Percentiles rank a stretch among this genome's conserved stretches.
These are phyloP conservation scores for Limenitis camilla DNA, from an alignment of 2,888 invertebrate genomes.

Conservation along the genomic window DNA sequence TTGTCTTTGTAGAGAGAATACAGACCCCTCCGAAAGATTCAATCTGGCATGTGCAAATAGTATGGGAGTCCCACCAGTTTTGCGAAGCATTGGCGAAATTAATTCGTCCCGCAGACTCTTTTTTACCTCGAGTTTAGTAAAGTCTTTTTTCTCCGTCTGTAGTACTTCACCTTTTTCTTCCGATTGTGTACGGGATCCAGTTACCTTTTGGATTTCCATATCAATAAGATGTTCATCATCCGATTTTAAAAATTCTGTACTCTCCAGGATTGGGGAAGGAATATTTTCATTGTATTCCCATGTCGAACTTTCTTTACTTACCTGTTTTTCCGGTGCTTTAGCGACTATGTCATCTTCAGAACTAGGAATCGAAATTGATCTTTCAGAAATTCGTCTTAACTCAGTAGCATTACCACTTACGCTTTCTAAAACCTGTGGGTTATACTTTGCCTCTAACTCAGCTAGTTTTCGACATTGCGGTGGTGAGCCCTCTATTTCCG, in stretches of 20 bases:
- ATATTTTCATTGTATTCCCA: constrained; percentile 79
- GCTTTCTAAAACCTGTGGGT: constrained; percentile 77
- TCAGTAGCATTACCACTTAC: constrained; percentile 78
- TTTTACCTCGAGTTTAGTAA: constrained; percentile 48
- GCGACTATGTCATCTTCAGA: constrained; percentile 82
- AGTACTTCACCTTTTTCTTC: constrained; percentile 47
- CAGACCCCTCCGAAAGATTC: constrained; percentile 89
- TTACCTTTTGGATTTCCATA: constrained; percentile 73
- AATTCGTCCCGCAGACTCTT: constrained; percentile 79
- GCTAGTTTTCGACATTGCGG: constrained; percentile 80
- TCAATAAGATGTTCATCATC: constrained; percentile 74
- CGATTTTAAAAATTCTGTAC: constrained; percentile 75
- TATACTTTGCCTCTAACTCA: constrained; percentile 78
- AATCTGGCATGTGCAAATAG: constrained; percentile 86
- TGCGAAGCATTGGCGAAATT: constrained; percentile 80
- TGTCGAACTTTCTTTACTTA: constrained; percentile 70
- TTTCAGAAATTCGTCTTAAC: constrained; percentile 80
- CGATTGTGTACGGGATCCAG: constrained; percentile 50
- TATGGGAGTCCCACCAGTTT: constrained; percentile 83
- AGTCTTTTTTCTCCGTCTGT: constrained; percentile 47
- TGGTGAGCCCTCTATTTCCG: constrained; percentile 84
- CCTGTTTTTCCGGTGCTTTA: constrained; percentile 70
- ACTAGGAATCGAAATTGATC: constrained; percentile 84
- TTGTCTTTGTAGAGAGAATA: constrained; percentile 84
- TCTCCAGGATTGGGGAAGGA: constrained; percentile 77